Base-by-base conservation (phyloP, 1,140 invertebrate genomes). In the Drosophila saltans region DNA sequence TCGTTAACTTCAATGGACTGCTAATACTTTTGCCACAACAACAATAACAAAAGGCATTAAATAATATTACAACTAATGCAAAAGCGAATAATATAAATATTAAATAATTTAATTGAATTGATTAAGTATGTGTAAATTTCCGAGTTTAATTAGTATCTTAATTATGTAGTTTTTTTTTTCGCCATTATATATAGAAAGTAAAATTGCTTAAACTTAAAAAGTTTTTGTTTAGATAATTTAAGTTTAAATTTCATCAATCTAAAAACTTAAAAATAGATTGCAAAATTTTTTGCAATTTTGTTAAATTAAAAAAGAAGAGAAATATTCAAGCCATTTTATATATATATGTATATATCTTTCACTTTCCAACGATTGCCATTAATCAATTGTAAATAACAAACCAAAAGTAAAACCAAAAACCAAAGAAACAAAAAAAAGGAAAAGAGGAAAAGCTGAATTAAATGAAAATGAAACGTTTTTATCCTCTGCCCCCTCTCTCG, bases 321-420 rank as follows among this genome's bases (percentile, higher is more conserved):
- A 6, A 36, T 36, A 36, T 36, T 36, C 6, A 4, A 36, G 33
- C 3, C 33, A 36, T 36, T 36, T 36, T 36, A 36, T 52, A 7
- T 21, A 16, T 16, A 16, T 16, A 16, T 16, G 16, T 16, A 16
- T 16, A 16, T 16, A 16, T 16, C 16, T 16, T 16, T 26, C 45
- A 52, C 45, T 52, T 52, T 52, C 21, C 26, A 26, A 26, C 45
- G 26, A 26, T 52, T 52, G 45, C 21, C 21, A 52, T 52, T 26
- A 52, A 52, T 52, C 45, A 52, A 52, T 52, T 52, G 45, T 26
- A 52, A 52, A 52, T 52, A 52, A 24, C 8, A 26, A 52, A 52
- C 21, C 45, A 52, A 52, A 52, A 52, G 45, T 52, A 52, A 52
- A 52, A 52, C 45, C 45, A 52, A 52, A 52, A 26, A 52, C 45